These are phyloP conservation scores for Jaculus jaculus DNA, from an alignment of 2,113 vertebrate genomes.

Conservation along the genomic window DNA sequence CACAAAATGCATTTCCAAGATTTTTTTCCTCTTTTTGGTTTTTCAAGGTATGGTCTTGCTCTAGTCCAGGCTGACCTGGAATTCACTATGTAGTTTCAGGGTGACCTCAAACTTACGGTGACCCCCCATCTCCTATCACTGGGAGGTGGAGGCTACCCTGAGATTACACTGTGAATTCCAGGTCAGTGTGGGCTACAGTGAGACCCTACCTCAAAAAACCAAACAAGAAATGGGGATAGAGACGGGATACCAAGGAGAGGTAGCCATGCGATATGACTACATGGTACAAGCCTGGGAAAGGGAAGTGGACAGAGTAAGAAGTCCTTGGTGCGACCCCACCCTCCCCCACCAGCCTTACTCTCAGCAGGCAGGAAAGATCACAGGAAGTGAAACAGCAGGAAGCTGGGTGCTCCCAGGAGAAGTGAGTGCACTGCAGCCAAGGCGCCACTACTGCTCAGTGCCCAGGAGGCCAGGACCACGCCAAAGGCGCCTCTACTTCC, in stretches of 20 bases:
- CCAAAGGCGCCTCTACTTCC: not conserved
- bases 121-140: too few species aligned
- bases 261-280: not conserved
- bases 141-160: too few species aligned
- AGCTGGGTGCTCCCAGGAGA: not conserved
- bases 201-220: too few species aligned
- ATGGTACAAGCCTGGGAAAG: not conserved
- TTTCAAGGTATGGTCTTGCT: too few species aligned
- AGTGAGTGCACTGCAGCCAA: not conserved
- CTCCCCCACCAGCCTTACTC: not conserved
- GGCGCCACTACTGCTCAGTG: accelerated
- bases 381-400: not conserved
- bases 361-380: not conserved
- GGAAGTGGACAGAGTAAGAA: not conserved
- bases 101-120: too few species aligned
- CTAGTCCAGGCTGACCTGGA: too few species aligned
- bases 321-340: not conserved
- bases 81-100: too few species aligned
- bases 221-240: not conserved
- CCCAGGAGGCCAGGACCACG: not conserved
- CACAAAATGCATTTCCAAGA: not conserved
- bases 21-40: too few species aligned
- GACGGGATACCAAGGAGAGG: not conserved
- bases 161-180: too few species aligned
- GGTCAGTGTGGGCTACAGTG: too few species aligned